A percentile compares a stretch with the other conserved stretches of the same genome.
Evolutionary conservation across 92 coral and sea anemone genomes (phyloP).

Genomic region (Palythoa caribaeorum): DNA sequence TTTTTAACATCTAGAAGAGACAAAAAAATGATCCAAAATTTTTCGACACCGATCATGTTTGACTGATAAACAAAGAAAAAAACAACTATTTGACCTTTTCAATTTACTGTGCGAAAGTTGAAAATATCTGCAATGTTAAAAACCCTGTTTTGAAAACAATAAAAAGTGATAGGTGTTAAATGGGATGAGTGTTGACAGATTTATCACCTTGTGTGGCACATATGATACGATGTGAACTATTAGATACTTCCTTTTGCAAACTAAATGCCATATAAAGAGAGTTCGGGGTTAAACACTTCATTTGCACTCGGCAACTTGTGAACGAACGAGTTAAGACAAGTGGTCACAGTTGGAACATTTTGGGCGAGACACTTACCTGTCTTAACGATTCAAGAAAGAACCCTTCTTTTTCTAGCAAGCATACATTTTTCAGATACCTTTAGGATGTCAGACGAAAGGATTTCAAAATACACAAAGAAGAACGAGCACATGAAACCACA

Average conservation of each 20-base stretch:
- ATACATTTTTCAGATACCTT: neutral
- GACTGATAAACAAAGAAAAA: neutral
- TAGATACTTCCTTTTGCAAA: conserved; percentile 18
- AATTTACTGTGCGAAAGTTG: neutral
- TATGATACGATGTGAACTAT: conserved; percentile 26
- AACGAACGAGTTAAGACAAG: neutral
- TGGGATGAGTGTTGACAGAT: conserved; percentile 10
- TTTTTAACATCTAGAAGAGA: neutral
- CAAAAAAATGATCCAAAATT: neutral
- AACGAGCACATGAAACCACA: conserved; percentile 47
- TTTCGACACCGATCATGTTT: neutral
- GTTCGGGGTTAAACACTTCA: neutral
- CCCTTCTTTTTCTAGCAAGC: neutral
- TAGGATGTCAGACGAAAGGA: conserved; percentile 18
- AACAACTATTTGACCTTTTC: neutral
- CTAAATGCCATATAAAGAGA: conserved; percentile 19
- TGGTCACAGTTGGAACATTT: neutral
- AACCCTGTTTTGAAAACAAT: neutral
- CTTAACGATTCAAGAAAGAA: neutral
- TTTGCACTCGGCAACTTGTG: neutral
- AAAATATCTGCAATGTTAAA: neutral
- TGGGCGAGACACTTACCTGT: neutral
- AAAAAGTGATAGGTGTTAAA: conserved; percentile 15
- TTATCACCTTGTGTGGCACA: conserved; percentile 24
- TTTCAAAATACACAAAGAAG: neutral